phyloP scores from a whole-genome alignment of 2,888 invertebrate species.

The Nesidiocoris tenuis region DNA sequence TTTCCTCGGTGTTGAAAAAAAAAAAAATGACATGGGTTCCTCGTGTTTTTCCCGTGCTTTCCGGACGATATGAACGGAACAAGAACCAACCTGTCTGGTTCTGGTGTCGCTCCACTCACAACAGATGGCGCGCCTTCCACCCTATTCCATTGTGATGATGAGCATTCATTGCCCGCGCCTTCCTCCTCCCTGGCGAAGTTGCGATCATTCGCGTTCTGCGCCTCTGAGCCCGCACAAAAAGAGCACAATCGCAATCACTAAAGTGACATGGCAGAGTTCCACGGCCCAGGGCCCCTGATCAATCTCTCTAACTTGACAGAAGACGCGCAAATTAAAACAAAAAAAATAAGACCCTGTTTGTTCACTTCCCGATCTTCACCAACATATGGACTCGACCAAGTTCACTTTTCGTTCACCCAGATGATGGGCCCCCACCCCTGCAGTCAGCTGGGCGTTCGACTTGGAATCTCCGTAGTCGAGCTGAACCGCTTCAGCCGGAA shows the following conservation, averaged over 20 bases:
- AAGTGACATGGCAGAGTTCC: neutral
- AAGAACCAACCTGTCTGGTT: neutral
- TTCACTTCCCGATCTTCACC: constrained; percentile 14
- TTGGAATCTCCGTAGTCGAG: too few relatives aligned
- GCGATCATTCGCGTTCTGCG: constrained; percentile 36
- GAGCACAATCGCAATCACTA: constrained; percentile 14
- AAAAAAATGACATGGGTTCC: too few relatives aligned
- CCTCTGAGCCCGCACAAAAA: constrained; percentile 36
- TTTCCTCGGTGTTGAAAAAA: too few relatives aligned
- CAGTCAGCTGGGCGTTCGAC: neutral
- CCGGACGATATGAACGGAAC: neutral
- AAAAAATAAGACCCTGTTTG: constrained; percentile 31
- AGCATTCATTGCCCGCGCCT: constrained; percentile 37
- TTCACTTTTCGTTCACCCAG: constrained; percentile 21
- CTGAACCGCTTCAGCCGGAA: too few relatives aligned
- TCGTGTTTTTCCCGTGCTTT: too few relatives aligned
- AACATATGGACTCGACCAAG: constrained; percentile 32
- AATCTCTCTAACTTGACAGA: constrained; percentile 36
- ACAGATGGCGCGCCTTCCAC: constrained; percentile 27
- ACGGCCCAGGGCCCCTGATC: neutral
- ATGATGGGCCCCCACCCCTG: constrained; percentile 14
- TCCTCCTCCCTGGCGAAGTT: constrained; percentile 21
- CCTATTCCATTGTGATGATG: constrained; percentile 30
- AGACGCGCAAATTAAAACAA: constrained; percentile 33
- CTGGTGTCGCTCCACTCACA: constrained; percentile 4